Conservation (phyloP, 2,888 invertebrate genomes). For the Nomada ferruginata region DNA sequence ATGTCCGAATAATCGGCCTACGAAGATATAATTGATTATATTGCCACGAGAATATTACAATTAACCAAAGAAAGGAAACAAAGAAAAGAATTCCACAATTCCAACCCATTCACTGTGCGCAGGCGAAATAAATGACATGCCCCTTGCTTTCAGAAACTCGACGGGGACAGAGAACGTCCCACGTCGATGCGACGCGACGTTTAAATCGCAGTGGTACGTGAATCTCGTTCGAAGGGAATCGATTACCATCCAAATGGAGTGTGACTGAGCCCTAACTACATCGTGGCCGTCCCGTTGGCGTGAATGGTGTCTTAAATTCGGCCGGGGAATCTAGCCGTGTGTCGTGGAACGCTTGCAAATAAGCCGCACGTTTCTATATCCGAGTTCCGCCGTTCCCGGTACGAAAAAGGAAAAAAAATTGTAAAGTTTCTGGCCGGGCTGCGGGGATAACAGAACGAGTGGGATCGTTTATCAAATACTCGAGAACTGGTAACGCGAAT, state of each 20-base stretch:
- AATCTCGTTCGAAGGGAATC: conserved; percentile 23
- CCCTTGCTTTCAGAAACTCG: neutral
- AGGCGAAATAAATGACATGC: no score
- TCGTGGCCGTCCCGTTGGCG: neutral
- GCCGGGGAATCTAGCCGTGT: neutral
- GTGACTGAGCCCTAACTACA: conserved; percentile 27
- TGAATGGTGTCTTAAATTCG: conserved; percentile 27
- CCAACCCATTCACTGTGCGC: no score
- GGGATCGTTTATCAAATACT: conserved; percentile 40
- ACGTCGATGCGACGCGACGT: neutral
- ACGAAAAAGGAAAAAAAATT: conserved; percentile 5
- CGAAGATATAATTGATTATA: no score
- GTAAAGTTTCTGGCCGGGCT: neutral
- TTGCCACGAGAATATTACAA: no score
- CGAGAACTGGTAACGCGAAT: conserved; percentile 16
- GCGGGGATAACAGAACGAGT: neutral
- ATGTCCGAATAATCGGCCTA: no score
- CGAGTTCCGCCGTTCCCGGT: neutral
- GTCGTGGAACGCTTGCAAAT: conserved; percentile 31
- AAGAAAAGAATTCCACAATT: no score
- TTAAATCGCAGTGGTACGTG: conserved; percentile 19
- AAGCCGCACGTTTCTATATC: neutral
- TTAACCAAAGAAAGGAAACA: no score
- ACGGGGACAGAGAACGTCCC: neutral
- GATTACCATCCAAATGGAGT: conserved; percentile 44